Evolutionary conservation across 2,113 vertebrate genomes (phyloP), one percentile per base, ranked within the genome.

Genomic region (Trichechus manatus): DNA sequence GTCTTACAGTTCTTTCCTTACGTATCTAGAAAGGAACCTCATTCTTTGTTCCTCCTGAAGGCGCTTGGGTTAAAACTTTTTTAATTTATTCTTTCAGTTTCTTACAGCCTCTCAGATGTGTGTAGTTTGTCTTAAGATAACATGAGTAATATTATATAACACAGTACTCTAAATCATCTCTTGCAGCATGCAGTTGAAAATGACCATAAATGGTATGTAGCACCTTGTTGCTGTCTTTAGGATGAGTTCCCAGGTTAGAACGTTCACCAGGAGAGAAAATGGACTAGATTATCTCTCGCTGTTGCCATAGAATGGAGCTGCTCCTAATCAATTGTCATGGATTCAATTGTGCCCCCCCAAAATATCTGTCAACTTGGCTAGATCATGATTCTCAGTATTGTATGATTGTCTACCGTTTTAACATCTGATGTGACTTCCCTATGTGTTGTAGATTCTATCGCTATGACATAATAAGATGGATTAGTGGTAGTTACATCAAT

Each of bases 1-100:
- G 20, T 36, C 31, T 95, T 66, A 36, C 14, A 20, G 1, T 61
- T 87, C 27, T 93, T 91, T 77, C 9, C 95, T 83, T 80, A 70
- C 23, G 89, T 8, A 47, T 9, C 79, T 79, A 19, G 74, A 80
- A 56, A 74, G 3, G 19, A 27, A 0, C 23, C 27, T 96, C 14
- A 11, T 61, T 95, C 14, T 88, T 83, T 89, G 42, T 80, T 89
- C 68, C 83, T 92, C 87, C 42, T 53, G 72, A 47, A 94, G 11
- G 50, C 1, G 20, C 56, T 89, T 86, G 33, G 44, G 4, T 78
- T 72, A 75, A 97, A 92, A 77, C 19, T 61, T 29, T 70, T 93
- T 93, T 50, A 61, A 1, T 1, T 89, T 3, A 33, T 17, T 39
- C 8, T 47, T 77, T 88, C 20, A 86, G n/a, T 78, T 91, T 87